Evolutionary conservation across 2,797 vertebrate genomes (phyloP), one percentile per base, ranked within the genome.

Genomic region (Oceanodroma leucorhoa): DNA sequence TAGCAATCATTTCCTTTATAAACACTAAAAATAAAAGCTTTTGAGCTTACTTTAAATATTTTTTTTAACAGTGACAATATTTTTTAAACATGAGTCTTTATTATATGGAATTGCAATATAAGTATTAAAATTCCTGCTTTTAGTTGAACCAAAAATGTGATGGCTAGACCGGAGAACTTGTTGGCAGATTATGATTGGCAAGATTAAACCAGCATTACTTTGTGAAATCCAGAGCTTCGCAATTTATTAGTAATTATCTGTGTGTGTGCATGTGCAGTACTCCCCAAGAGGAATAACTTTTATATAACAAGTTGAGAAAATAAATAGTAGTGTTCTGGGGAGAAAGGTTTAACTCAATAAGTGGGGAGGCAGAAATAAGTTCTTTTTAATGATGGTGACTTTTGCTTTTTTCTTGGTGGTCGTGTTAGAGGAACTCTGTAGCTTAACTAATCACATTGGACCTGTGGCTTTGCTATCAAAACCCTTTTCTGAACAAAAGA

Each of bases 61-160:
- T 82, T 82, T 86, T 93, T 95, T 87, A 92, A 76, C 65, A 95
- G 71, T 94, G 87, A 46, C 43, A 86, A 19, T 88, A 54, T 89
- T 97, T 96, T 96, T 91, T 81, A 89, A 96, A 93, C 86, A 94
- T 91, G 84, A 50, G 45, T 64, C 43, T 95, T 94, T 51, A 89
- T 80, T 95, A 89, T 80, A 93, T 76, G 77, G 62, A 93, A 93
- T 82, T 95, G 70, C 32, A 94, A 36, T 83, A 2, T 20, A 94
- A 46, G 67, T 89, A 73, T 80, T 93, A 89, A 86, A 89, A 94
- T 83, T 93, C 73, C 54, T 87, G 45, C 60, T 87, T 92, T 90
- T 61, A 83, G 14, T 76, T 48, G 29, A 38, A 80, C 66, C 24
- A 62, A 64, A 84, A 90, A 87, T 41, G 32, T 29, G 38, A 54